phyloP scores from a whole-genome alignment of 2,888 invertebrate genomes.

The Ommatoiulus sabulosus region DNA sequence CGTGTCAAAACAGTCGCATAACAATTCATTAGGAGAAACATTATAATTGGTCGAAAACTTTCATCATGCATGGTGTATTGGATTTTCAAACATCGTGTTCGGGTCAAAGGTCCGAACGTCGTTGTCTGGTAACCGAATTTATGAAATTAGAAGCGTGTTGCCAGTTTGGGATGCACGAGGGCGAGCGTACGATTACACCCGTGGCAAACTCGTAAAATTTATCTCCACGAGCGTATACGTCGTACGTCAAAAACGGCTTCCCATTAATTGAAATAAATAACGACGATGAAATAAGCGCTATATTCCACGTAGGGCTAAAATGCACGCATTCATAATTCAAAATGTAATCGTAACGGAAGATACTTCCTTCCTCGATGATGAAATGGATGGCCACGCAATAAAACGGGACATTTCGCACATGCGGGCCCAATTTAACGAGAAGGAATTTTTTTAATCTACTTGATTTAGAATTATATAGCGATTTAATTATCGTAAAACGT shows the following conservation, averaged over 20 bases:
- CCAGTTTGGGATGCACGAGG: not conserved
- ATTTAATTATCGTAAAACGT: conserved; percentile 21
- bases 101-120: not conserved
- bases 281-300: conserved; percentile 25
- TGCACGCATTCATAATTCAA: not conserved
- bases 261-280: conserved; percentile 28
- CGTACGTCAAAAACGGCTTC: conserved; percentile 26
- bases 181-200: not conserved
- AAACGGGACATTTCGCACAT: conserved; percentile 27
- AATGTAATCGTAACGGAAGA: conserved; percentile 6
- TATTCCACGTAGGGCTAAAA: not conserved
- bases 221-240: too few relatives aligned
- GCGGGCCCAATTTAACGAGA: not conserved
- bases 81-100: not conserved
- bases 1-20: too few relatives aligned
- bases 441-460: conserved; percentile 14
- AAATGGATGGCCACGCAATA: conserved; percentile 34
- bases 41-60: not conserved
- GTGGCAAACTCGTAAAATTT: conserved; percentile 13
- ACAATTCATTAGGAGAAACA: too few relatives aligned
- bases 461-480: not conserved
- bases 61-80: not conserved
- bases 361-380: conserved; percentile 34
- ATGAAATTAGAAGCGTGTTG: not conserved
- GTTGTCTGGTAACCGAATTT: not conserved